Conservation (phyloP, 1,140 invertebrate genomes). For the Hycleus phaleratus region DNA sequence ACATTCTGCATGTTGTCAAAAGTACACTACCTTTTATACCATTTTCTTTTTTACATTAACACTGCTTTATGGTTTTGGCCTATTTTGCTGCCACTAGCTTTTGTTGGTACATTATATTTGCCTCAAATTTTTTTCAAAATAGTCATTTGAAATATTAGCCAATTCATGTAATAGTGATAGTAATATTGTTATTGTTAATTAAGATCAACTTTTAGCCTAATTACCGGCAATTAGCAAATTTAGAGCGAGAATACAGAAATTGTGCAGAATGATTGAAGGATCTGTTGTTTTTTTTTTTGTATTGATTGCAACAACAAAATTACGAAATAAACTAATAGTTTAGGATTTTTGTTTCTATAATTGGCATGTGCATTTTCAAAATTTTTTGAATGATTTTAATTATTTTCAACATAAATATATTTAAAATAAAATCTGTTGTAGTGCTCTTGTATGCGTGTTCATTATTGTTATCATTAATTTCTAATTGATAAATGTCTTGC, state of each 20-base stretch:
- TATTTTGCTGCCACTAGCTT: conserved; percentile 29
- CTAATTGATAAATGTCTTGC: conserved; percentile 16
- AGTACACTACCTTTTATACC: conserved; percentile 29
- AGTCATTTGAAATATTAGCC: conserved; percentile 9
- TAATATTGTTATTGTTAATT: too few species aligned
- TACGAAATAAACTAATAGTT: not conserved
- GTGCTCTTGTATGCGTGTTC: conserved; percentile 33
- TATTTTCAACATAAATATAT: conserved; percentile 1
- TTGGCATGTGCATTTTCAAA: conserved; percentile 29
- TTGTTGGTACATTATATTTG: conserved; percentile 14
- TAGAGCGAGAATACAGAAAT: not conserved
- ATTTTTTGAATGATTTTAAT: conserved; percentile 17
- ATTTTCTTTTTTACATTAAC: conserved; percentile 28
- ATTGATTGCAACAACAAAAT: conserved; percentile 5
- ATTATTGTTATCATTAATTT: conserved; percentile 5
- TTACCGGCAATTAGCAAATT: too few species aligned
- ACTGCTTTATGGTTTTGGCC: conserved; percentile 37
- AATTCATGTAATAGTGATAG: not conserved
- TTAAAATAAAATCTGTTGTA: conserved; percentile 17
- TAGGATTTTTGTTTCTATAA: conserved; percentile 11
- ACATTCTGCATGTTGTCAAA: conserved; percentile 51
- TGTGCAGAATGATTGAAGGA: conserved; percentile 36
- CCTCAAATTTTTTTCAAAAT: conserved; percentile 6
- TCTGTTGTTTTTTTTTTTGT: conserved; percentile 15
- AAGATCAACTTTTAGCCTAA: too few species aligned